These are phyloP conservation scores for Plectus sambesii DNA, from an alignment of 1,140 invertebrate genomes.

Conservation along the genomic window DNA sequence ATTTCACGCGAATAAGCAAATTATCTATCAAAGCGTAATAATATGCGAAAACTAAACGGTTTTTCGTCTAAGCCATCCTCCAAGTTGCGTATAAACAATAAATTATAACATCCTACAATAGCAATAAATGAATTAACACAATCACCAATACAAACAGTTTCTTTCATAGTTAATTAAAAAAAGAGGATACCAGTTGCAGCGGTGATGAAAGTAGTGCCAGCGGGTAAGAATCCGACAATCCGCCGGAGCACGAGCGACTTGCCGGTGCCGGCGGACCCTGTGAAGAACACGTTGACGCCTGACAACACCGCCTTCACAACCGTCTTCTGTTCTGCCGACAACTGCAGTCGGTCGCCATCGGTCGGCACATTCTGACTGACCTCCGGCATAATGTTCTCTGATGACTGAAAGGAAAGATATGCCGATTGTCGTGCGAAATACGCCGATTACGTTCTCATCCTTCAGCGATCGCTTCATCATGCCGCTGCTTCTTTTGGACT, in stretches of 20 bases:
- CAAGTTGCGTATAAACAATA: too few relatives aligned
- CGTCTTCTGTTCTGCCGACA: constrained; percentile 66
- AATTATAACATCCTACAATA: too few relatives aligned
- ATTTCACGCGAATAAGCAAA: too few relatives aligned
- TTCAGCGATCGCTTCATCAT: constrained; percentile 4
- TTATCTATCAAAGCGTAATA: too few relatives aligned
- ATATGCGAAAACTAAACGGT: too few relatives aligned
- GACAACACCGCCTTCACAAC: constrained; percentile 63
- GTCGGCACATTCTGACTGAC: constrained; percentile 44
- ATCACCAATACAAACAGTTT: too few relatives aligned
- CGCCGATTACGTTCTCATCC: constrained; percentile 34
- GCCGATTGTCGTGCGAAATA: constrained; percentile 48
- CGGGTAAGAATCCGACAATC: constrained; percentile 72
- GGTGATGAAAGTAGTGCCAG: constrained; percentile 73
- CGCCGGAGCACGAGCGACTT: constrained; percentile 74
- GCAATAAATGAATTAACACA: too few relatives aligned
- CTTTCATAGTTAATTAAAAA: constrained; percentile 2
- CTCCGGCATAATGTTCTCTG: not conserved
- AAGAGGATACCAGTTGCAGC: constrained; percentile 64
- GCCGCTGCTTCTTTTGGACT: not conserved
- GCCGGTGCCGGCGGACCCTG: constrained; percentile 85
- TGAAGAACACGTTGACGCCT: constrained; percentile 78
- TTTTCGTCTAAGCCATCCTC: too few relatives aligned
- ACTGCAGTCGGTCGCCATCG: constrained; percentile 43
- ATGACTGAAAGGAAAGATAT: constrained; percentile 5